Base-by-base conservation (phyloP, 2,797 vertebrate species). In the Manis crassicaudata region DNA sequence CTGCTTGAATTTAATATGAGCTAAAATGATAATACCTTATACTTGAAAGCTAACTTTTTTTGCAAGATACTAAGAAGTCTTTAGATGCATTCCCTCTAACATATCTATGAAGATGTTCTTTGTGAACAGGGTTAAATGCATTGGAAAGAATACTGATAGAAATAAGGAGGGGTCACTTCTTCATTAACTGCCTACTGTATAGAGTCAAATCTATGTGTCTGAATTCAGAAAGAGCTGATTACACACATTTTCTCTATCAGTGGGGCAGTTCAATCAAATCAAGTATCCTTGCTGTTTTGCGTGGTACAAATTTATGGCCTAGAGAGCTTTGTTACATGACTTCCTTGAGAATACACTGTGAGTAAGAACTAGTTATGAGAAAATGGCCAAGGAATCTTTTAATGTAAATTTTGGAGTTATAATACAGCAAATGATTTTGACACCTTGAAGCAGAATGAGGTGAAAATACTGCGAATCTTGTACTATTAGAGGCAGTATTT, bases 1-100 rank as follows among this genome's bases (percentile, higher is more conserved):
- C 92, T 94, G 62, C 62, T 94, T 88, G 62, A 97, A 95, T 97
- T 96, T 96, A 96, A 94, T 96, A 77, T 89, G 92, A 96, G 79
- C 75, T 79, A 87, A 97, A 94, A 82, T 95, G 82, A 84, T 96
- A 97, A 96, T 94, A 73, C 67, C 65, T 92, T 73, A 70, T 54
- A 67, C 94, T 95, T 96, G 92, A 96, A 95, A 96, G 88, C 65
- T 85, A 81, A 76, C 37, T 91, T 96, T 88, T 86, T 95, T 94
- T 92, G 37, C n/a, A 89, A 75, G 35, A 88, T 70, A 89, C 76
- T 88, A 77, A 62, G 10, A 77, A 52, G n/a, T 87, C 79, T 96
- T 90, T 91, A 79, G 35, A 52, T 96, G 83, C 8, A 81, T 90
- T 96, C 85, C 10, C 5, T 88, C 58, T 95, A 90, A 97, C 67